Evolutionary conservation across 2,888 invertebrate genomes (phyloP).

Genomic region (Amorpha juglandis): DNA sequence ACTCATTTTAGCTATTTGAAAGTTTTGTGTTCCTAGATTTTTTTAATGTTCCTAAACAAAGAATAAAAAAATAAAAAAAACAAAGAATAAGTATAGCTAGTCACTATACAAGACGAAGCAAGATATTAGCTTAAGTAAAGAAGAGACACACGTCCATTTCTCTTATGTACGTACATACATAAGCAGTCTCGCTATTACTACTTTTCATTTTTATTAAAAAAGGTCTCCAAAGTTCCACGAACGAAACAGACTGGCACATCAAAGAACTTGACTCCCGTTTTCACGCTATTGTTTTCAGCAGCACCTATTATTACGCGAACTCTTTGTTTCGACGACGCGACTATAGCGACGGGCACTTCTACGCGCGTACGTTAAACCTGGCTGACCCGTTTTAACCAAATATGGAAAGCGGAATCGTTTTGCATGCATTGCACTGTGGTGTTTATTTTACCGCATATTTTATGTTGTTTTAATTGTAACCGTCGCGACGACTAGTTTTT

Average conservation of each 20-base stretch:
- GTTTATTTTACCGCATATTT: slow-evolving; percentile 45
- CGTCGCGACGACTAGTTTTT: slow-evolving; percentile 28
- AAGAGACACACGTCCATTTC: no score
- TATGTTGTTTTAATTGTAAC: slow-evolving; percentile 23
- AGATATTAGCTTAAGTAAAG: neutral
- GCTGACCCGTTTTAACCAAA: slow-evolving; percentile 62
- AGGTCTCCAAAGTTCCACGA: neutral
- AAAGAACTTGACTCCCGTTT: slow-evolving; percentile 15
- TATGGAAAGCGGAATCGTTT: slow-evolving; percentile 64
- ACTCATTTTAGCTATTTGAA: no score
- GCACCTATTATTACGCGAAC: slow-evolving; percentile 34
- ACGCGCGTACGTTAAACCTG: slow-evolving; percentile 49
- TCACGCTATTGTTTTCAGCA: slow-evolving; percentile 20
- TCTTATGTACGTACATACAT: neutral
- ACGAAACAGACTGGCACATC: slow-evolving; percentile 13
- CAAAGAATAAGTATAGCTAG: no score
- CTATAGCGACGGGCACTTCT: slow-evolving; percentile 31
- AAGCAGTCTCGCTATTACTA: neutral
- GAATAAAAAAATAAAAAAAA: no score
- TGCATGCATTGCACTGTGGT: slow-evolving; percentile 40
- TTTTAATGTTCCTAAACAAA: no score
- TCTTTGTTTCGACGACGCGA: slow-evolving; percentile 53
- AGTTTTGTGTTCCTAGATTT: no score
- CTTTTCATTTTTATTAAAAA: slow-evolving; percentile 3
- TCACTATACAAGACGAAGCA: neutral